Base-by-base conservation (phyloP, 2,113 vertebrate genomes). In the Chlorodrepanis virens region DNA sequence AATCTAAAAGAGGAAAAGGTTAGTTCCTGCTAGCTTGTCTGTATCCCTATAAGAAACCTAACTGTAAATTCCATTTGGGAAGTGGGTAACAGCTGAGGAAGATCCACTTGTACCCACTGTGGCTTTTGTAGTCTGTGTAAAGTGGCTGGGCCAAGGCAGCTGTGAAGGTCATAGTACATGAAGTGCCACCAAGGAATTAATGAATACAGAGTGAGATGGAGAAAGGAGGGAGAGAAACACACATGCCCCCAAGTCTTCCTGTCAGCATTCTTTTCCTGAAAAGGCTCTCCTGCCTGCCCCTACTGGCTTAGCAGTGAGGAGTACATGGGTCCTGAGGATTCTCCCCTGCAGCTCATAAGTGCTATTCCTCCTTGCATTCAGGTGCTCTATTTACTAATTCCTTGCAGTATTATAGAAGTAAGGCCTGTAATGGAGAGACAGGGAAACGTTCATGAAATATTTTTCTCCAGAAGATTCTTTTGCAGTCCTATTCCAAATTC, bases 1-100 rank as follows among this genome's bases (percentile, higher is more conserved):
- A 77, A 80, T 27, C 67, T 80, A 86, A 80, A 96, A 96, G 96
- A 86, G 94, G 96, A 97, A 97, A 94, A 94, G 10, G 31, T 90
- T 96, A 95, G 79, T 96, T 97, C 95, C 93, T 90, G 28, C 29
- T 95, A 81, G 64, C 59, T 88, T 81, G 42, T 86, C 47, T 86
- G 79, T 95, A 94, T 96, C 79, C 93, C 37, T 96, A 3, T 70
- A 71, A 93, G 44, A 89, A 91, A 85, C 86, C 25, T 67, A 91
- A 86, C 39, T 50, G 96, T 93, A 92, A 95, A 96, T 96, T 96
- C 94, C 95, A 86, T 77, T 86, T 94, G 94, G 95, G 94, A 96
- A 96, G 95, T 97, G 94, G 94, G 93, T 54, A 96, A 87, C 47
- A 67, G 53, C 85, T 88, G 92, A 95, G 93, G 94, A 96, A 91